Percentiles rank a stretch among this genome's conserved stretches.
These are phyloP conservation scores for Lynx canadensis DNA, from an alignment of 2,113 vertebrate genomes.

Conservation along the genomic window DNA sequence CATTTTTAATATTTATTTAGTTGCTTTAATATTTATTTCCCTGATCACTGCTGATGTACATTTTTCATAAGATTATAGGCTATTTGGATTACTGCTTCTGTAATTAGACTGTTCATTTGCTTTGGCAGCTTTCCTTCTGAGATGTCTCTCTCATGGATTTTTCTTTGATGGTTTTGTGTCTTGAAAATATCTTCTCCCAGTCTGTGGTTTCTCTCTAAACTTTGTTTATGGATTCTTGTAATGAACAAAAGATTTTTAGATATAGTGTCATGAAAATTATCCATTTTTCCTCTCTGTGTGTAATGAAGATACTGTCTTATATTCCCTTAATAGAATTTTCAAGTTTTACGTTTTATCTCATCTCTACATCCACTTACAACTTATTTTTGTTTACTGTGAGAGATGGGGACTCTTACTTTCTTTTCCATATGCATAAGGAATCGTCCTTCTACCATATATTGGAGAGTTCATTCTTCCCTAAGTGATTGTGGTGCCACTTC, in stretches of 20 bases:
- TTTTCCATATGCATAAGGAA: neutral
- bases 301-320: neutral
- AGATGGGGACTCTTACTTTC: neutral
- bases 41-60: neutral
- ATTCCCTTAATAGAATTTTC: slow-evolving; percentile 19
- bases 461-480: neutral
- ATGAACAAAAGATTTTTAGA: neutral
- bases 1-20: neutral
- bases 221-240: neutral
- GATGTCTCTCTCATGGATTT: neutral
- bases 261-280: neutral
- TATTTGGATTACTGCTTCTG: neutral
- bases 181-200: neutral
- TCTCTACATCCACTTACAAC: neutral
- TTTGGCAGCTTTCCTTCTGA: slow-evolving; percentile 25
- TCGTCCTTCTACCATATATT: neutral
- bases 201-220: neutral
- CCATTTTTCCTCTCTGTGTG: neutral
- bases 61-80: neutral
- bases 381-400: neutral
- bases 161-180: neutral
- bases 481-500: neutral
- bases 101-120: neutral
- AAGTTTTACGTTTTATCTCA: slow-evolving; percentile 6
- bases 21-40: neutral